Evolutionary conservation across 1,140 invertebrate species (phyloP).

Genomic region (Plectus sambesii): DNA sequence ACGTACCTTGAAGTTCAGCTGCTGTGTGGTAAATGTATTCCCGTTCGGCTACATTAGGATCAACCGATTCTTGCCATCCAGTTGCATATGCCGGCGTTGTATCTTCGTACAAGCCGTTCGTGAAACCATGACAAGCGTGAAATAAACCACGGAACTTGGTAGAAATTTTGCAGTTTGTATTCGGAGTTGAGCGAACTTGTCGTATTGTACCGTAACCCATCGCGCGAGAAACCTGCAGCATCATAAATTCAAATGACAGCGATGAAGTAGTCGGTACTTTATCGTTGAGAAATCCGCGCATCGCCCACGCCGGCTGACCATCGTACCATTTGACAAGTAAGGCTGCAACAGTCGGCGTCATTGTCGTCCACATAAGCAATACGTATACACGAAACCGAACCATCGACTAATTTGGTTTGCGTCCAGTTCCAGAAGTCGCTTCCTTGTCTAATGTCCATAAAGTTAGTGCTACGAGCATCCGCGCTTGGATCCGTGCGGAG

Average conservation of each 20-base stretch:
- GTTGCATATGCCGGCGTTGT: conserved; percentile 23
- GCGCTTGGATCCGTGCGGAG: too few relatives aligned
- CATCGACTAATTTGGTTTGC: conserved; percentile 45
- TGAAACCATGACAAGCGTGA: conserved; percentile 43
- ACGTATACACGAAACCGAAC: conserved; percentile 45
- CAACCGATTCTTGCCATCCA: conserved; percentile 18
- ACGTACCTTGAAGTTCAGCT: conserved; percentile 45
- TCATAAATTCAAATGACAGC: too few relatives aligned
- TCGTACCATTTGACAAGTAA: conserved; percentile 48
- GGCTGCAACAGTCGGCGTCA: too few relatives aligned
- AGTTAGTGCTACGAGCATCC: conserved; percentile 15
- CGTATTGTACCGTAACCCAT: conserved; percentile 51
- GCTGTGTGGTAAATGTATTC: conserved; percentile 47
- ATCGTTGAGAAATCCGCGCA: conserved; percentile 49
- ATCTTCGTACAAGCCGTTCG: conserved; percentile 34
- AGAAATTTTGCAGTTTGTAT: conserved; percentile 39
- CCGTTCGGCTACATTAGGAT: conserved; percentile 23
- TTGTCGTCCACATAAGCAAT: too few relatives aligned
- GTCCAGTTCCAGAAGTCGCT: conserved; percentile 49
- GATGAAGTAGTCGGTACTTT: conserved; percentile 40
- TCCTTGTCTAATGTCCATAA: conserved; percentile 16
- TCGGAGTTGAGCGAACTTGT: conserved; percentile 46
- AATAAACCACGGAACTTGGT: conserved; percentile 35
- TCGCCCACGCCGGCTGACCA: conserved; percentile 44
- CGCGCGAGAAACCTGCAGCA: conserved; percentile 40